These are phyloP conservation scores for Hemiscyllium ocellatum DNA, from an alignment of 2,113 vertebrate genomes.

Conservation along the genomic window DNA sequence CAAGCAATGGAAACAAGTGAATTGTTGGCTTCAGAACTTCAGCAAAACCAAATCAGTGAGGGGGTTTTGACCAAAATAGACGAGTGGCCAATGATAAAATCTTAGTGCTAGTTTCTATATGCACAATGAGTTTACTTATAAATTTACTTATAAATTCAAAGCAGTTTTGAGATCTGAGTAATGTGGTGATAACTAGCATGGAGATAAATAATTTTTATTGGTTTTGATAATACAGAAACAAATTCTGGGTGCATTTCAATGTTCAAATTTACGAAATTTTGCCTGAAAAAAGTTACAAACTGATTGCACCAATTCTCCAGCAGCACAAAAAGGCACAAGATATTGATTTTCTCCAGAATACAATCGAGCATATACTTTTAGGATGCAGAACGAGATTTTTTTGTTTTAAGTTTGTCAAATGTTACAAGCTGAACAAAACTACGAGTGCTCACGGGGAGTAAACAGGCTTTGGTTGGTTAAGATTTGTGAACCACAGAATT, in stretches of 20 bases:
- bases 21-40: neutral
- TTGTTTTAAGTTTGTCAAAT: conserved; percentile 1
- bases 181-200: neutral
- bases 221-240: neutral
- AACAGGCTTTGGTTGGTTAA: conserved; percentile 1
- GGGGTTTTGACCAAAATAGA: neutral
- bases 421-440: neutral
- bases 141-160: neutral
- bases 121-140: neutral
- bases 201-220: neutral
- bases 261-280: neutral
- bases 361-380: neutral
- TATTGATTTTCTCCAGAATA: neutral
- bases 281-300: neutral
- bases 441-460: neutral
- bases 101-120: neutral
- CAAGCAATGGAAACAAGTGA: neutral
- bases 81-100: neutral
- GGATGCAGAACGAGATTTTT: neutral
- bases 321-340: neutral
- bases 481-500: neutral
- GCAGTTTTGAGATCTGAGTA: neutral
- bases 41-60: neutral
- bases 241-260: neutral
- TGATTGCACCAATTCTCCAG: neutral